These are phyloP conservation scores for Conops quadrifasciatus DNA, from an alignment of 2,888 invertebrate genomes.

Conservation along the genomic window DNA sequence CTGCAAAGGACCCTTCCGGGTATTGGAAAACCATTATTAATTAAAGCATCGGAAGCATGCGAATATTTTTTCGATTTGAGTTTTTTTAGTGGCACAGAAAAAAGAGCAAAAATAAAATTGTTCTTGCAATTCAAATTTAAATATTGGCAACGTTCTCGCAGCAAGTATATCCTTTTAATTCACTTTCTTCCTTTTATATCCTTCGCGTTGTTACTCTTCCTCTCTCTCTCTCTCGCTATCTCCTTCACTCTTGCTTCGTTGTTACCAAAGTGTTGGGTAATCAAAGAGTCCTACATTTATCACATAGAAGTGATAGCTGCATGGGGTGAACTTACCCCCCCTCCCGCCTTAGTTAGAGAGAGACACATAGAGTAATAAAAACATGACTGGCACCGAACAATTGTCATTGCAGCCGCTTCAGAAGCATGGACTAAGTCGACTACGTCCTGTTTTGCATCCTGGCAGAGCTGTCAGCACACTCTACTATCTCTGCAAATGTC, in stretches of 20 bases:
- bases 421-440: background rate
- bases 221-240: too few relatives aligned
- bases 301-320: too few relatives aligned
- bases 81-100: too few relatives aligned
- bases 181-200: too few relatives aligned
- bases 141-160: background rate
- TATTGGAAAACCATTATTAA: conserved; percentile 12
- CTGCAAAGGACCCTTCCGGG: background rate
- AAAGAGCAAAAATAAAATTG: background rate
- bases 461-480: background rate
- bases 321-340: too few relatives aligned
- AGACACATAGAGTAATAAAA: too few relatives aligned
- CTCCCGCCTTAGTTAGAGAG: too few relatives aligned
- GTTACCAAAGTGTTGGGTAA: background rate
- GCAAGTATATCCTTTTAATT: background rate
- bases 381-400: background rate
- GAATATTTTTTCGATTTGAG: too few relatives aligned
- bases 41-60: conserved; percentile 10
- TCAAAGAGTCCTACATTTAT: conserved; percentile 5
- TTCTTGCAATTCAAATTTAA: conserved; percentile 3
- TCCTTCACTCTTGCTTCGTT: too few relatives aligned
- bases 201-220: too few relatives aligned
- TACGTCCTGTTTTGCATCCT: background rate
- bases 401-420: background rate
- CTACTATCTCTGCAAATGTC: background rate